phyloP scores from a whole-genome alignment of 2,888 invertebrate species.

The Phanerotoma sp. region DNA sequence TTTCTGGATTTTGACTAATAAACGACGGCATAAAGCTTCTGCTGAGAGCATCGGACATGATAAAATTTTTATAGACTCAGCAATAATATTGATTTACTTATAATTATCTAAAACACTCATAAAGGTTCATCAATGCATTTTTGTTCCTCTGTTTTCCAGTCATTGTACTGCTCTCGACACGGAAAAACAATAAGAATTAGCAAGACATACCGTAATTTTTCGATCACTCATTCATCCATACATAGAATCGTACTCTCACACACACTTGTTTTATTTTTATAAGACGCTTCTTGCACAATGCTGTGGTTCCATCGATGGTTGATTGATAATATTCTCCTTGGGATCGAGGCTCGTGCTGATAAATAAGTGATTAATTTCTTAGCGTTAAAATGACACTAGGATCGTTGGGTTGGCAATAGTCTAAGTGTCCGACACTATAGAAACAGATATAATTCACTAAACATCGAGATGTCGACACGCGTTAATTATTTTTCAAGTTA shows the following conservation, averaged over 20 bases:
- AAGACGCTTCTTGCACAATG: background rate
- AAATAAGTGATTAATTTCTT: background rate
- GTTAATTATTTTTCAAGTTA: background rate
- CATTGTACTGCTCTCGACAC: constrained; percentile 16
- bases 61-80: constrained; percentile 1
- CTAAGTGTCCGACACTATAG: constrained; percentile 1
- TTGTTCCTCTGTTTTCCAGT: background rate
- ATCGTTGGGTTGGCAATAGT: constrained; percentile 4
- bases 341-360: background rate
- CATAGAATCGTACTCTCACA: no score
- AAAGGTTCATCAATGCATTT: constrained; percentile 7
- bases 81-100: background rate
- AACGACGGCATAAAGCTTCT: constrained; percentile 6
- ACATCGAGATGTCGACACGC: constrained; percentile 8
- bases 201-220: background rate
- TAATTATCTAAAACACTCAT: constrained; percentile 2
- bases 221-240: background rate
- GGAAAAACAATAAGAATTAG: constrained; percentile 12
- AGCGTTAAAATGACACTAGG: background rate
- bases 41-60: constrained; percentile 8
- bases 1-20: background rate
- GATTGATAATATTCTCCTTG: background rate
- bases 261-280: background rate
- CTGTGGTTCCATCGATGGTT: background rate
- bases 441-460: constrained; percentile 9